phyloP scores from a whole-genome alignment of 2,888 invertebrate genomes.

The Ypsolopha sequella region DNA sequence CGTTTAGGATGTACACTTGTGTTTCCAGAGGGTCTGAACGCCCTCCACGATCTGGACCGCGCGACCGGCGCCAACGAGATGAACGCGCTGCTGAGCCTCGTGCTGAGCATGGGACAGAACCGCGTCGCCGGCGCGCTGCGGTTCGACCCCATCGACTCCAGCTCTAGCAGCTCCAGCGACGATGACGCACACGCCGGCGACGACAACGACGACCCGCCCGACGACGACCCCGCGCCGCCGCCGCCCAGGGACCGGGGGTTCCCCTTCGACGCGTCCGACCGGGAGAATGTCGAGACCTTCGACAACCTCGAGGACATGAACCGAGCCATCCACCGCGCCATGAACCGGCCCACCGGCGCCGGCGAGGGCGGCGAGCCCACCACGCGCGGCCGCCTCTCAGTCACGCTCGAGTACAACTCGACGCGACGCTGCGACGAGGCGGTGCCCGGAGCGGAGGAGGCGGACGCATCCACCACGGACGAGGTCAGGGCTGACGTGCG shows the following conservation, averaged over 20 bases:
- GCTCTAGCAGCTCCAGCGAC: constrained; percentile 20
- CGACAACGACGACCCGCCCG: background rate
- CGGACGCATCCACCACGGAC: too few species aligned
- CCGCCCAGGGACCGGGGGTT: background rate
- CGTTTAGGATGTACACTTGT: too few species aligned
- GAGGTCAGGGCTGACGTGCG: background rate
- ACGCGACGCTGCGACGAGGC: background rate
- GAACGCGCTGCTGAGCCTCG: constrained; percentile 58
- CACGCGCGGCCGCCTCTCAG: constrained; percentile 2
- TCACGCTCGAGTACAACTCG: constrained; percentile 3
- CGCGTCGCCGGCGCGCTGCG: constrained; percentile 51
- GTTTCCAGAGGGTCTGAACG: constrained; percentile 34
- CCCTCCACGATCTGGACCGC: constrained; percentile 42
- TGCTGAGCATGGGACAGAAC: constrained; percentile 57
- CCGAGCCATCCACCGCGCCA: constrained; percentile 19
- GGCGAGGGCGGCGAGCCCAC: constrained; percentile 13
- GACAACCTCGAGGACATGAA: constrained; percentile 2
- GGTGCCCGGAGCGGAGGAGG: background rate
- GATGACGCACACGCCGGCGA: constrained; percentile 10
- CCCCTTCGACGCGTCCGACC: background rate
- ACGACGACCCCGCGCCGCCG: background rate
- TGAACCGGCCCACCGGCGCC: constrained; percentile 23
- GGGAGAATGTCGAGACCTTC: background rate
- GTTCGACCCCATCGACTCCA: constrained; percentile 29
- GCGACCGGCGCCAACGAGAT: constrained; percentile 55